These are phyloP conservation scores for Vanessa cardui DNA, from an alignment of 2,888 invertebrate genomes.

Conservation along the genomic window DNA sequence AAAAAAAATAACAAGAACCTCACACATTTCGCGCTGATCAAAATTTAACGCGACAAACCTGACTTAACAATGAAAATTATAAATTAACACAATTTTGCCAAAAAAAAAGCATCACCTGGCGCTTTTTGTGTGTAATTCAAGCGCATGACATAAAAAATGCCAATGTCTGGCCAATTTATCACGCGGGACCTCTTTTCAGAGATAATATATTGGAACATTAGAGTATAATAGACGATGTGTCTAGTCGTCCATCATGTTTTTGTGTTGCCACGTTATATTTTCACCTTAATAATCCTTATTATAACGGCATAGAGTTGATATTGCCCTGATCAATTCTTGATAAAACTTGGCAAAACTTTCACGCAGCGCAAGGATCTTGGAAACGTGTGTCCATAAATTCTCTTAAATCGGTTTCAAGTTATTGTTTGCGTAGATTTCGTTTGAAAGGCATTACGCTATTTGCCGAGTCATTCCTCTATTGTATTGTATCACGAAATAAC, in stretches of 20 bases:
- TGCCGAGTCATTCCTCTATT: constrained; percentile 50
- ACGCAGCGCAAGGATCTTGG: constrained; percentile 47
- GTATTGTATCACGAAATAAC: constrained; percentile 39
- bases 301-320: constrained; percentile 3
- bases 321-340: neutral
- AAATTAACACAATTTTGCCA: constrained; percentile 50
- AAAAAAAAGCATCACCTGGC: constrained; percentile 59
- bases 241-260: constrained; percentile 73
- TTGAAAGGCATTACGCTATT: constrained; percentile 50
- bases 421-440: constrained; percentile 56
- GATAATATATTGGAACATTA: constrained; percentile 79
- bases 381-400: constrained; percentile 60
- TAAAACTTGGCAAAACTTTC: constrained; percentile 40
- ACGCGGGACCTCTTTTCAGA: constrained; percentile 65
- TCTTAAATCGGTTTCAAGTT: constrained; percentile 56
- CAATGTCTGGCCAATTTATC: constrained; percentile 68
- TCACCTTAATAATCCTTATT: constrained; percentile 19
- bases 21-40: constrained; percentile 46
- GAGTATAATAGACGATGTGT: constrained; percentile 74
- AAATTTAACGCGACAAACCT: constrained; percentile 47
- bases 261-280: constrained; percentile 44
- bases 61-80: constrained; percentile 45
- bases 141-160: constrained; percentile 51
- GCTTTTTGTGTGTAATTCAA: constrained; percentile 48
- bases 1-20: constrained; percentile 29